Evolutionary conservation across 2,888 invertebrate genomes (phyloP).

Genomic region (Mylabris sibirica): DNA sequence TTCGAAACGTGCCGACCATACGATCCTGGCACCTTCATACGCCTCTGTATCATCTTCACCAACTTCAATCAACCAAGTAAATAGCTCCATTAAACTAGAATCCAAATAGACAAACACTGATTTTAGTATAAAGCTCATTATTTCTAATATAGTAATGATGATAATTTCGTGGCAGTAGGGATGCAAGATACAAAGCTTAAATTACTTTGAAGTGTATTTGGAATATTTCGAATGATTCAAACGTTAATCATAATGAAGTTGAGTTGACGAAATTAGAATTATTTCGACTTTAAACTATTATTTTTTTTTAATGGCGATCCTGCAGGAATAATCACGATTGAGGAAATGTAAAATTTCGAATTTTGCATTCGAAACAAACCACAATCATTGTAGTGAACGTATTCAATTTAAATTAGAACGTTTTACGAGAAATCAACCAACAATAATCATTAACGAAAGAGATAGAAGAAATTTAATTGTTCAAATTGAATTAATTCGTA

Average conservation of each 20-base stretch:
- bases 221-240: not conserved
- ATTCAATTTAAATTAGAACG: too few relatives aligned
- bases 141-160: not conserved
- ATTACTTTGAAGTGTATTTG: conserved; percentile 12
- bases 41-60: conserved; percentile 79
- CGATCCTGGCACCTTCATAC: conserved; percentile 83
- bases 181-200: not conserved
- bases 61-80: conserved; percentile 92
- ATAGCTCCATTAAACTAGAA: conserved; percentile 77
- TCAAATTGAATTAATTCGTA: not conserved
- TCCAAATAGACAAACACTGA: conserved; percentile 21
- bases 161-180: not conserved
- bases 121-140: not conserved
- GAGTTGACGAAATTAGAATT: not conserved
- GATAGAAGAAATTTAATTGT: not conserved
- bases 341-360: not conserved
- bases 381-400: too few relatives aligned
- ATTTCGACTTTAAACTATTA: not conserved
- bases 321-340: too few relatives aligned
- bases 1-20: conserved; percentile 84
- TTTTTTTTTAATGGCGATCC: not conserved
- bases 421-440: too few relatives aligned
- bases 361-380: not conserved
- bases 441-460: not conserved
- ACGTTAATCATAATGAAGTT: conserved; percentile 12